phyloP scores from a whole-genome alignment of 2,113 vertebrate species.

The Pomatorhinus ruficollis region DNA sequence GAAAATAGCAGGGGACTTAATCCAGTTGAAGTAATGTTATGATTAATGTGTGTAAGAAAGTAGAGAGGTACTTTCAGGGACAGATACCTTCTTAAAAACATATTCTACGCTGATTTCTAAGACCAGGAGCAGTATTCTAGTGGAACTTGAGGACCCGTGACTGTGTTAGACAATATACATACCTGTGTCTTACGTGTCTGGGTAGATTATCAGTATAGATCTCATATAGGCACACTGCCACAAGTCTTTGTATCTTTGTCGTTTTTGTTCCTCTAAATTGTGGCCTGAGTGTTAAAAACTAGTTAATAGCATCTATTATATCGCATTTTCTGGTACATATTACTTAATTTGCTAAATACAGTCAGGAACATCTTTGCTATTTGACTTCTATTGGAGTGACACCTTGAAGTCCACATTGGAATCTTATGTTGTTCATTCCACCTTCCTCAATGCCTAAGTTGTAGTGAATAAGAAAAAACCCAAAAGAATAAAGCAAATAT shows the following conservation, averaged over 20 bases:
- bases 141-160: not conserved
- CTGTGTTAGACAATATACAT: not conserved
- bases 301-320: not conserved
- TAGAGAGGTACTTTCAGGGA: not conserved
- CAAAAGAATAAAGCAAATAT: not conserved
- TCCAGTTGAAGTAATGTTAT: not conserved
- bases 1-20: not conserved
- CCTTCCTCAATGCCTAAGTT: not conserved
- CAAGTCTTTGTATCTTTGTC: not conserved
- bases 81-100: not conserved
- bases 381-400: not conserved
- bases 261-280: not conserved
- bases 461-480: not conserved
- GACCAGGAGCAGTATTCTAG: not conserved
- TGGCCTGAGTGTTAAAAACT: not conserved
- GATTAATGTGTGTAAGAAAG: not conserved
- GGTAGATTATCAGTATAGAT: not conserved
- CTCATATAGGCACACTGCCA: rapidly evolving
- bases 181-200: not conserved
- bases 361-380: not conserved
- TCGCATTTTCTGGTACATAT: not conserved
- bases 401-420: not conserved
- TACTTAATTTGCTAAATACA: not conserved
- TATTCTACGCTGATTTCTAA: not conserved
- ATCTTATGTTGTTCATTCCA: rapidly evolving